Conservation (phyloP, 2,888 invertebrate genomes). For the Operophtera brumata region DNA sequence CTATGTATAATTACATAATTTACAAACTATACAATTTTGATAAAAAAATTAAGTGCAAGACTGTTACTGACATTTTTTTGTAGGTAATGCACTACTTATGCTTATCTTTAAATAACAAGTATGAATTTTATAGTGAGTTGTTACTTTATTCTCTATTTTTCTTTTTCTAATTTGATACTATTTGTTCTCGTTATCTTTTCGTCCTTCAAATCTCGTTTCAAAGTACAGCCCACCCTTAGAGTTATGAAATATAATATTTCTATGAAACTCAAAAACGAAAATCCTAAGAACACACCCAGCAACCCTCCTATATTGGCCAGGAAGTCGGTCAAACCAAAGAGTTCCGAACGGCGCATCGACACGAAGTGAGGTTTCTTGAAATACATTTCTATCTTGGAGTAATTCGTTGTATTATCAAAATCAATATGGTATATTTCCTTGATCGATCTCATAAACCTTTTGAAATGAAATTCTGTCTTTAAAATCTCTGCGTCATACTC, state of each 20-base stretch:
- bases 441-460: neutral
- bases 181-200: slow-evolving; percentile 31
- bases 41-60: too few species aligned
- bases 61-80: too few species aligned
- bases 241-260: slow-evolving; percentile 78
- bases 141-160: neutral
- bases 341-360: slow-evolving; percentile 78
- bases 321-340: slow-evolving; percentile 80
- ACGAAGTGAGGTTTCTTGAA: slow-evolving; percentile 79
- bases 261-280: slow-evolving; percentile 79
- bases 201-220: slow-evolving; percentile 42
- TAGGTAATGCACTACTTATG: too few species aligned
- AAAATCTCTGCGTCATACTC: slow-evolving; percentile 83
- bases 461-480: slow-evolving; percentile 77
- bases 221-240: slow-evolving; percentile 44
- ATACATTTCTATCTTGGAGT: slow-evolving; percentile 68
- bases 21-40: too few species aligned
- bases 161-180: neutral
- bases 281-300: slow-evolving; percentile 79
- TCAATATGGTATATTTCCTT: neutral
- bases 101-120: too few species aligned
- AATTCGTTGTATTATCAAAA: slow-evolving; percentile 11
- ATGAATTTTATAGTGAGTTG: too few species aligned
- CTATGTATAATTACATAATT: too few species aligned
- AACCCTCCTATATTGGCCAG: slow-evolving; percentile 81